Percentiles rank a stretch among this genome's conserved stretches.
phyloP scores from a whole-genome alignment of 2,113 vertebrate species.

The Reinhardtius hippoglossoides region DNA sequence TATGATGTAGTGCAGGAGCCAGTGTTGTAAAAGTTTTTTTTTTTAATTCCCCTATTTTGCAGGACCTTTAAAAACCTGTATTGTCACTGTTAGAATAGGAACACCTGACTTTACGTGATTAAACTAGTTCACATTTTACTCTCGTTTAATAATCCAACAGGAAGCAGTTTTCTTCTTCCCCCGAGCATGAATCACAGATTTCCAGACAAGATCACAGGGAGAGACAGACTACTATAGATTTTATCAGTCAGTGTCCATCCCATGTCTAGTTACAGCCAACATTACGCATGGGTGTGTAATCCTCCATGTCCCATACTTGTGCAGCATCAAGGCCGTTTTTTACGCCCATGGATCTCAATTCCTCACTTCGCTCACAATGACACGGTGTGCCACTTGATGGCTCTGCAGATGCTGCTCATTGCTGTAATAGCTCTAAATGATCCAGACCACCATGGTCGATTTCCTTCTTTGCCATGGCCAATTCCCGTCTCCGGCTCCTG shows the following conservation, averaged over 20 bases:
- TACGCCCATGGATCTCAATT: conserved; percentile 37
- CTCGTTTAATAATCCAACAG: conserved; percentile 25
- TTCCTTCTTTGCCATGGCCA: conserved; percentile 58
- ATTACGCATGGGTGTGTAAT: conserved; percentile 68
- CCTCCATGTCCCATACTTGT: conserved; percentile 32
- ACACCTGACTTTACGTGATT: conserved; percentile 15
- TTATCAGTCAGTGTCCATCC: conserved; percentile 57
- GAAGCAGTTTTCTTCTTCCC: background rate
- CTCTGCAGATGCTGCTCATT: conserved; percentile 40
- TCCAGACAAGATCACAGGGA: conserved; percentile 46
- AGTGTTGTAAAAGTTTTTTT: conserved; percentile 27
- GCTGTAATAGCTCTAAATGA: conserved; percentile 64
- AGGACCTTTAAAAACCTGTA: conserved; percentile 15
- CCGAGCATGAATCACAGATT: conserved; percentile 31
- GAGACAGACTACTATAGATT: conserved; percentile 46
- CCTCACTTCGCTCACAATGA: conserved; percentile 54
- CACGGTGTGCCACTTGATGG: conserved; percentile 36
- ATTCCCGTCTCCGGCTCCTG: conserved; percentile 39
- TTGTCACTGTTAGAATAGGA: conserved; percentile 1
- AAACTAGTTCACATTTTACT: conserved; percentile 21
- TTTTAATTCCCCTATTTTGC: conserved; percentile 45
- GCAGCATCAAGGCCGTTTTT: conserved; percentile 48
- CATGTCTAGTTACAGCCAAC: conserved; percentile 48
- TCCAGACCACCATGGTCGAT: conserved; percentile 61
- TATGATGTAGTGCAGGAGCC: conserved; percentile 33